Evolutionary conservation across 2,113 vertebrate species (phyloP), one percentile per base, ranked within the genome.

Genomic region (Pygoscelis antarcticus): DNA sequence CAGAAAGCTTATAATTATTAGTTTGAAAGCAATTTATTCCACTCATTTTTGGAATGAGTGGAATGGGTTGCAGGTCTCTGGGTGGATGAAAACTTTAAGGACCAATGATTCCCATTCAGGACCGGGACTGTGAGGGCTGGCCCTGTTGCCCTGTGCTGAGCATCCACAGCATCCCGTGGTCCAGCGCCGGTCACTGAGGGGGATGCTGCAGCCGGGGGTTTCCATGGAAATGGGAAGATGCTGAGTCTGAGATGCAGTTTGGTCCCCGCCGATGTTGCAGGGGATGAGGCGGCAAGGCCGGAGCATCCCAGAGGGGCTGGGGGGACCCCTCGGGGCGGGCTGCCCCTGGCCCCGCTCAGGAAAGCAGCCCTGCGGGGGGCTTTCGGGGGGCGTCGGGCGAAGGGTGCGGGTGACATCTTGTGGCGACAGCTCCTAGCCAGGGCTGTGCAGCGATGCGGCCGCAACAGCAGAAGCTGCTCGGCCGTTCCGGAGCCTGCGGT

Each of bases 331-430:
- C 25, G 14, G 58, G 71, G 10, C 19, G 23, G 19, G 52, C 7
- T 30, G 23, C 58, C 60, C 58, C 60, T 86, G 6, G 14, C 58
- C 66, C 83, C 58, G 23, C 70, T 29, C 46, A 11, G 6, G 55
- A 30, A 69, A 32, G 80, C 87, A 83, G 77, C 83, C 57, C 68
- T 20, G 25, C 8, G 71, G 92, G 93, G 79, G 79, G 40, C 30
- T 74, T 18, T 14, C 4, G 44, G 38, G 77, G 62, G 64, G 55
- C 62, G 78, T 17, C 3, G 81, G 95, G 62, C 22, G 61, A 82
- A 96, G 96, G 77, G 92, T 25, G 19, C 40, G 80, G 91, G 92
- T 96, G 97, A 94, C 96, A 84, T 61, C 97, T 97, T 16, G 83
- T 65, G 96, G 96, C 8, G 22, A 18, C 22, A 16, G 74, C 44